Evolutionary conservation across 2,113 vertebrate genomes (phyloP), one percentile per base, ranked within the genome.

Genomic region (Bolborhynchus lineola): DNA sequence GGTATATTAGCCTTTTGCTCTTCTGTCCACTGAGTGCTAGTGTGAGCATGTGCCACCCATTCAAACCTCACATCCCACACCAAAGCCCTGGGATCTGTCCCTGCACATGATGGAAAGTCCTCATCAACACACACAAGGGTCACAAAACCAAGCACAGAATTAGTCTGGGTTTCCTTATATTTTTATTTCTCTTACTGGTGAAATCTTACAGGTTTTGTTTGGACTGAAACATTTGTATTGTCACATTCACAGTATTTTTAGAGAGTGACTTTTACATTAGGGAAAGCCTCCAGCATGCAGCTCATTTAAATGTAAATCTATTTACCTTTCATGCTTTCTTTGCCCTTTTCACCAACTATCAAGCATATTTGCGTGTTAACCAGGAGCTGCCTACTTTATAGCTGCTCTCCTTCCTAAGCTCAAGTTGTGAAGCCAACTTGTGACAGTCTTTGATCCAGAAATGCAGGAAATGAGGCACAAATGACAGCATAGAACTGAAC

Each of bases 271-370:
- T 95, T 92, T 91, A 76, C 67, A 84, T 85, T 92, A 94, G 88
- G 90, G 93, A 96, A 95, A 97, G 89, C 74, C 93, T 95, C 86
- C 81, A 91, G 88, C 92, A 79, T 39, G 86, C 2, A 1, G 90
- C 88, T 95, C 92, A 96, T 96, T 96, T 96, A 94, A 96, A 97
- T 96, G 92, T 96, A 97, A 97, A 97, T 97, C 95, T 96, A 93
- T 97, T 97, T 96, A 96, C 96, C 95, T 96, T 96, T 95, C 96
- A 96, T 94, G 92, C 96, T 97, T 96, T 94, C 96, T 95, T 94
- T 97, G 96, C 95, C 96, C 96, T 97, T 97, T 97, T 95, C 96
- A 96, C 92, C 95, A 96, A 95, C 95, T 96, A 96, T 93, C 96
- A 94, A 93, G 93, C 86, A 74, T 85, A 97, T 96, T 94, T 96